These are phyloP conservation scores for Stigmatopora nigra DNA, from an alignment of 2,113 vertebrate species.

Conservation along the genomic window DNA sequence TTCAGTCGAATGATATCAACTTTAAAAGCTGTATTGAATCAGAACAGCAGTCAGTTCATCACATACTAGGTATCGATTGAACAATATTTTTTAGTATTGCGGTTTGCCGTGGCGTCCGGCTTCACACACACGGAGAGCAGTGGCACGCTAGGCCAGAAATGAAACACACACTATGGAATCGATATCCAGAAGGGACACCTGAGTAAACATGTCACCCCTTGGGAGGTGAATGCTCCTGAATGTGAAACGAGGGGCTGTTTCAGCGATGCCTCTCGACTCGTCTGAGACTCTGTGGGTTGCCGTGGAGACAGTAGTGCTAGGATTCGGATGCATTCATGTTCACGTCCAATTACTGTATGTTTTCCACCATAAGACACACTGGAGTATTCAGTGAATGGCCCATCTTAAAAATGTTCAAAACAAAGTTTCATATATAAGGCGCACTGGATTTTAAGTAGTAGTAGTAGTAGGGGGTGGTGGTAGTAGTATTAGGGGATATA, in stretches of 20 bases:
- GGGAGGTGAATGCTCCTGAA: conserved; percentile 9
- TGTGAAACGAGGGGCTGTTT: conserved; percentile 10
- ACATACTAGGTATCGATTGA: neutral
- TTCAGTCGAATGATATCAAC: neutral
- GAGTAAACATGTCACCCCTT: conserved; percentile 2
- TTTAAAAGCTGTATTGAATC: neutral
- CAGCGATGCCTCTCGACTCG: conserved; percentile 12
- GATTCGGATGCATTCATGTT: too few relatives aligned
- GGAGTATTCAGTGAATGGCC: too few relatives aligned
- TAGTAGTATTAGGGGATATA: too few relatives aligned
- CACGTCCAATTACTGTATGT: too few relatives aligned
- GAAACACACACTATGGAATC: neutral
- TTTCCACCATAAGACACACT: too few relatives aligned
- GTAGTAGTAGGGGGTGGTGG: too few relatives aligned
- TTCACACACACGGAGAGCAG: neutral
- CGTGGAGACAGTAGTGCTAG: conserved; percentile 21
- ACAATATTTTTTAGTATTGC: neutral
- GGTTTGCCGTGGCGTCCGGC: neutral
- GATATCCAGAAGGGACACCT: neutral
- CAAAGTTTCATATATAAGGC: too few relatives aligned
- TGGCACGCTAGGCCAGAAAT: neutral
- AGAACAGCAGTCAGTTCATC: neutral
- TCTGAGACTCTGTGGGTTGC: conserved; percentile 16
- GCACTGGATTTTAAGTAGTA: too few relatives aligned
- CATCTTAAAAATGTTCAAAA: too few relatives aligned